Evolutionary conservation across 30 jellyfish, hydroid and myxozoan species (phyloP).

Genomic region (Clytia hemisphaerica): DNA sequence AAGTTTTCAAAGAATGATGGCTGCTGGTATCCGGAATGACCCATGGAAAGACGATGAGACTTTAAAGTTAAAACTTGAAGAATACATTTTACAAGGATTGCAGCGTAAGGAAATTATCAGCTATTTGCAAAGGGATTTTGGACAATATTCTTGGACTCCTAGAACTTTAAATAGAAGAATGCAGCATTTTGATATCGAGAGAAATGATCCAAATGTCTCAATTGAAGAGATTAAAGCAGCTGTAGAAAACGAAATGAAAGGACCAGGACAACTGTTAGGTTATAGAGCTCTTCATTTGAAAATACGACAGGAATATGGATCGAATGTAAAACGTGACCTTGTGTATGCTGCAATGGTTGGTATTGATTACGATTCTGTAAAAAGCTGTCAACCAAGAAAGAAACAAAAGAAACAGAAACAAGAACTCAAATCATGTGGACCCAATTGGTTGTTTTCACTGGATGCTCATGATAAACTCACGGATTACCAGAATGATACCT

Average conservation of each 20-base stretch:
- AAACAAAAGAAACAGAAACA: constrained; percentile 19
- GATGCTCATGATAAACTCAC: constrained; percentile 44
- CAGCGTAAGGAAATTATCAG: too few species aligned
- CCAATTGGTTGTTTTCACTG: constrained; percentile 32
- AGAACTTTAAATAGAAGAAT: constrained; percentile 37
- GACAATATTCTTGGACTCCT: constrained; percentile 36
- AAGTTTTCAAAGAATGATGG: too few species aligned
- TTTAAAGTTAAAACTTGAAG: too few species aligned
- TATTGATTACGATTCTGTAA: too few species aligned
- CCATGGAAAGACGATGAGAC: too few species aligned
- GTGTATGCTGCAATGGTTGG: constrained; percentile 32
- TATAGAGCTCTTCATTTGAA: constrained; percentile 32
- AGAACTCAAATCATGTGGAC: constrained; percentile 19
- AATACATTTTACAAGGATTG: too few species aligned
- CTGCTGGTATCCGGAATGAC: too few species aligned
- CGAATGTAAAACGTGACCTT: constrained; percentile 17
- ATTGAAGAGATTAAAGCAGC: constrained; percentile 22
- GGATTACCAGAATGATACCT: constrained; percentile 42
- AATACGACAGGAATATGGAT: constrained; percentile 13
- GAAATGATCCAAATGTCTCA: neutral
- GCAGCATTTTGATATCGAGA: constrained; percentile 8
- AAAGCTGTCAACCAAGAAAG: constrained; percentile 20
- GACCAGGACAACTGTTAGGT: constrained; percentile 33
- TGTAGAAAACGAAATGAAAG: constrained; percentile 27
- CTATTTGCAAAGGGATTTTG: constrained; percentile 12